Evolutionary conservation across 2,797 vertebrate genomes (phyloP), one percentile per base, ranked within the genome.

Genomic region (Sebastes itinus): DNA sequence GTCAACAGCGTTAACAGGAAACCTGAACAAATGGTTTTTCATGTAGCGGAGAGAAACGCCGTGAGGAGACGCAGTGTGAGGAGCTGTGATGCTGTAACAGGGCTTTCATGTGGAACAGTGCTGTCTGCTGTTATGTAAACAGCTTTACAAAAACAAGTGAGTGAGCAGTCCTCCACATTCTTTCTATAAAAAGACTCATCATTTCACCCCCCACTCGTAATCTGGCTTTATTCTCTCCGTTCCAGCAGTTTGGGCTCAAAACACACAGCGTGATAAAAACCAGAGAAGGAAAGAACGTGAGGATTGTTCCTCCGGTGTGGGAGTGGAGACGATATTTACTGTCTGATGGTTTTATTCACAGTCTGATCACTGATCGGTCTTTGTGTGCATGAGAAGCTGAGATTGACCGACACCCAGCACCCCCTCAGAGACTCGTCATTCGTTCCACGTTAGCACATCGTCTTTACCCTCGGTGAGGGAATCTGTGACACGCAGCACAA

Each of bases 61-160:
- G 2, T 13, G 35, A 35, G 18, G 46, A 49, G 46, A 49, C 46
- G 46, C 7, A 27, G 71, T 27, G 75, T 30, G 71, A 70, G 59
- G 55, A 82, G 77, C 9, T 49, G 84, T 52, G 88, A 87, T 83
- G 84, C 80, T 69, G 68, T 86, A 88, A 89, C 75, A 55, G 66
- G 65, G 80, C 81, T 84, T 81, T 89, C 72, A 84, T 82, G 84
- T 81, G 72, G 81, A 85, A 60, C 72, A 18, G 55, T 60, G 62
- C 62, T 56, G 80, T 83, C 87, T 81, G 83, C 79, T 11, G 79
- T 92, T 92, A 92, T 84, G 87, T 91, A 92, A 92, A 90, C 84
- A 67, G 88, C 85, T 90, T 87, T 86, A 70, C 70, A 14, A 10
- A 27, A 25, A 85, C 64, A 90, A 87, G 86, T 78, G 79, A 87